Evolutionary conservation across 2,113 vertebrate species (phyloP).

Genomic region (Hiodon tergisus): DNA sequence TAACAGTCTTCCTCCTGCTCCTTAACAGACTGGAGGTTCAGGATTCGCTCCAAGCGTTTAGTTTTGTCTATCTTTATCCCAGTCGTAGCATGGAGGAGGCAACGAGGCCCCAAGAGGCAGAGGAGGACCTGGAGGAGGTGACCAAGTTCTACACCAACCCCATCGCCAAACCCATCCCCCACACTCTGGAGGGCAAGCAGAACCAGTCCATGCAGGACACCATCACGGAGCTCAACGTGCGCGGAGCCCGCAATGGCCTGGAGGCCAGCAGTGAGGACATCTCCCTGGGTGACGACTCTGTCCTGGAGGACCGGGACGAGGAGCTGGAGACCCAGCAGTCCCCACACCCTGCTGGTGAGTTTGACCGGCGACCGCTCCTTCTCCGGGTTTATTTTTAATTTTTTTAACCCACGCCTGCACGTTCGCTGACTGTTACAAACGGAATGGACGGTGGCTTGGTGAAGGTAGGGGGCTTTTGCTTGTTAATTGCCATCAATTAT

Average conservation of each 20-base stretch:
- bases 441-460: no score
- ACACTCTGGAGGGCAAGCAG: conserved; percentile 61
- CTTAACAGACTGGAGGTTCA: not conserved
- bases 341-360: conserved; percentile 80
- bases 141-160: conserved; percentile 81
- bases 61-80: not conserved
- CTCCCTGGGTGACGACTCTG: conserved; percentile 79
- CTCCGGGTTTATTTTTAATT: not conserved
- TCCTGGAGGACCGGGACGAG: conserved; percentile 79
- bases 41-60: not conserved
- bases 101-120: conserved; percentile 56
- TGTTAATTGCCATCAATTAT: no score
- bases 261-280: conserved; percentile 84
- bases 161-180: conserved; percentile 80
- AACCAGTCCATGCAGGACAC: conserved; percentile 74
- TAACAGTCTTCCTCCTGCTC: not conserved
- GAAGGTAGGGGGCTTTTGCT: no score
- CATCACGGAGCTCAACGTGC: conserved; percentile 78
- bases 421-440: no score
- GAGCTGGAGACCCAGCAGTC: conserved; percentile 52
- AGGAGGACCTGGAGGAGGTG: conserved; percentile 73
- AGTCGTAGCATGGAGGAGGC: conserved; percentile 64
- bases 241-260: conserved; percentile 63
- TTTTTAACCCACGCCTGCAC: no score
- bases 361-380: not conserved